Evolutionary conservation across 1,140 invertebrate species (phyloP), one percentile per base, ranked within the genome.

Genomic region (Steinernema khuongi): DNA sequence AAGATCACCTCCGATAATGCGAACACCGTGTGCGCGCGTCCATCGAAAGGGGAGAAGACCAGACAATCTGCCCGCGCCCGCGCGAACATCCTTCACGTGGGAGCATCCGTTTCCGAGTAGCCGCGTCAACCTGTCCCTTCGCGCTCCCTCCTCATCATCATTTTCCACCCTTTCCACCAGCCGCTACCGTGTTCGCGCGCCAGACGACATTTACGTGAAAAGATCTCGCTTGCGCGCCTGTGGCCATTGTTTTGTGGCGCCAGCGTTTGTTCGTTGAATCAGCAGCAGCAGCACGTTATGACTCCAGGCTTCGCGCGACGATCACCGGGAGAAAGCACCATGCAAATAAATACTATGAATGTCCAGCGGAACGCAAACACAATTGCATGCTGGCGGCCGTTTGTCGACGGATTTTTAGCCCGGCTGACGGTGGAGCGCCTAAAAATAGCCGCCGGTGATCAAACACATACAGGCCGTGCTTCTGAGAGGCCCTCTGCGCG

Each of bases 1-100:
- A 60, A 60, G 50, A 60, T 60, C 50, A 60, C 50, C 50, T 60
- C 50, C 50, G 50, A 60, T 60, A 60, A 60, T 60, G 50, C 50
- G 50, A 60, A 60, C 50, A 60, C 50, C 50, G n/a, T n/a, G n/a
- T n/a, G n/a, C n/a, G 50, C 50, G 50, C 50, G 50, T 60, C 50
- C 50, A 60, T 60, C 50, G 50, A 60, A 60, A 60, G 50, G 50
- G 19, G 36, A 7, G 50, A 60, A 60, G 50, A 60, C 50, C 50
- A 60, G 50, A 60, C 50, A 60, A 60, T 60, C 50, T 60, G 50
- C 50, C 22, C 50, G 36, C 36, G 36, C 36, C 36, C 36, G 50
- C 50, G 50, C 50, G 50, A 60, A 60, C 50, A 60, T 60, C 50
- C 50, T 60, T 60, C 50, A 60, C 50, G 50, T 60, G 50, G 50